Base-by-base conservation (phyloP, 2,797 vertebrate genomes). In the Myiothlypis coronata region DNA sequence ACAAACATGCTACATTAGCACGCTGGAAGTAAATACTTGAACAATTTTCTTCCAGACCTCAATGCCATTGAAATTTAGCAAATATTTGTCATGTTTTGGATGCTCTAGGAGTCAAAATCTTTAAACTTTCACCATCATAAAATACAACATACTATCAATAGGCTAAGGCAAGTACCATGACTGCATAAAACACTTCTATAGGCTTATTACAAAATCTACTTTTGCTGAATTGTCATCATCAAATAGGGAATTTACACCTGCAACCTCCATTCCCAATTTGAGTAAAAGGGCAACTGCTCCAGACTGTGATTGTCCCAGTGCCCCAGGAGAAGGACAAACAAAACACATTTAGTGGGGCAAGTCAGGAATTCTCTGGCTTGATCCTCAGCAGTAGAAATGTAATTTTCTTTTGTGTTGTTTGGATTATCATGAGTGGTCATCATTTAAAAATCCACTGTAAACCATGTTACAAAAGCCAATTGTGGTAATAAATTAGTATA, bases 231-330 rank as follows among this genome's bases (percentile, higher is more conserved):
- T 83, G 69, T 47, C 65, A 59, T 47, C 61, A 56, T 44, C 5
- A 11, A 56, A 43, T n/a, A 55, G 7, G 6, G 79, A 61, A 60
- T 76, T 56, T 26, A 61, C 28, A 53, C 21, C 22, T 4, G 0
- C n/a, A 80, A 55, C 0, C 7, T 8, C 12, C 0, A 0, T 27
- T 77, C 23, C 18, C 26, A 61, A 3, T 12, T 3, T 12, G 11
- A 34, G 6, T 30, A 53, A 77, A 27, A 47, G 9, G n/a, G 27
- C 69, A 87, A 30, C 68, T 78, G 39, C 46, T 56, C 35, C 34
- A 68, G 28, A 9, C 23, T 46, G 44, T 46, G 44, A 46, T 23
- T 46, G 22, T 19, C 20, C 23, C 12, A 24, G 5, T 30, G 41
- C 11, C 32, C 24, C 50, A 67, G 47, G 35, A 63, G 8, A 75